A percentile compares a stretch with the other conserved stretches of the same genome.
Conservation (phyloP, 2,797 vertebrate genomes). For the Coccyzus lansbergi region DNA sequence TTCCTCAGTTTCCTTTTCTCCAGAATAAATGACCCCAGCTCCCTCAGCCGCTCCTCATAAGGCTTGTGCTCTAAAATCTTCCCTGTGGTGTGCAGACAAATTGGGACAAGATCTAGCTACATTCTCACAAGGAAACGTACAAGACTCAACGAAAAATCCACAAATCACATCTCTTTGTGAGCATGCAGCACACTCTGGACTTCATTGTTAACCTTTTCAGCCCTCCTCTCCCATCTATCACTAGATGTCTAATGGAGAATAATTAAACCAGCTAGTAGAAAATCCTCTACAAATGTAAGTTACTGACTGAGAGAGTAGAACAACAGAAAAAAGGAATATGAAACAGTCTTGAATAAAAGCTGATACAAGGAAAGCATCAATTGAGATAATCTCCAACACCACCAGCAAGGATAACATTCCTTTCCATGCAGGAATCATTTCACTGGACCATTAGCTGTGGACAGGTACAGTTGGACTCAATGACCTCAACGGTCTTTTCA, state of each 20-base stretch:
- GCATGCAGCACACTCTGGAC: accelerated
- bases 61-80: too few relatives aligned
- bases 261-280: not conserved
- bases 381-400: not conserved
- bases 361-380: not conserved
- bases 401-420: not conserved
- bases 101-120: not conserved
- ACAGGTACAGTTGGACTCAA: too few relatives aligned
- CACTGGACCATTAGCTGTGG: not conserved
- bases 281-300: not conserved
- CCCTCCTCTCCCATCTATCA: not conserved
- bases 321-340: not conserved
- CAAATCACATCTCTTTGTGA: not conserved
- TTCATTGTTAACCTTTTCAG: not conserved
- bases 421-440: not conserved
- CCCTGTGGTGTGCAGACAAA: not conserved
- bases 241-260: not conserved
- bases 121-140: not conserved
- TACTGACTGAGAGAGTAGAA: not conserved
- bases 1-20: too few relatives aligned
- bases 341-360: not conserved
- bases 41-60: too few relatives aligned
- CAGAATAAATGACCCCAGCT: too few relatives aligned
- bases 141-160: not conserved
- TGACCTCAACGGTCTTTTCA: too few relatives aligned